phyloP scores from a whole-genome alignment of 2,797 vertebrate species.

The Mycteria americana region DNA sequence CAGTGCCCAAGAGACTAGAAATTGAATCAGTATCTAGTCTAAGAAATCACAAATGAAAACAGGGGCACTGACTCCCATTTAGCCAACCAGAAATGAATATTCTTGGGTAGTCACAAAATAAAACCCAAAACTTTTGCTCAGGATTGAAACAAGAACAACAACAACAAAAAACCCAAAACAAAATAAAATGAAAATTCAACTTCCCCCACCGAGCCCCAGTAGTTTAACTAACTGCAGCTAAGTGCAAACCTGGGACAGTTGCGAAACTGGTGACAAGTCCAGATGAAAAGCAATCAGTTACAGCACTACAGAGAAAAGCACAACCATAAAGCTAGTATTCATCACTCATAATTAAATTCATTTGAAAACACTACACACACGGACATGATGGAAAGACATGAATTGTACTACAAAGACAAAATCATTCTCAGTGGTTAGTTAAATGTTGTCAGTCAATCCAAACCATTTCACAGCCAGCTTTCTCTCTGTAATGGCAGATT shows the following conservation, averaged over 20 bases:
- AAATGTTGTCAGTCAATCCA: conserved; percentile 68
- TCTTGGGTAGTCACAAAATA: not conserved
- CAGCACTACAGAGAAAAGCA: not conserved
- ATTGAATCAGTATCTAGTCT: not conserved
- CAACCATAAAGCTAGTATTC: not conserved
- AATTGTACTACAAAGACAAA: conserved; percentile 30
- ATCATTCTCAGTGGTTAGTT: conserved; percentile 47
- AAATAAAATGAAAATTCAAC: not conserved
- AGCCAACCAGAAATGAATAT: not conserved
- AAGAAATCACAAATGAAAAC: not conserved
- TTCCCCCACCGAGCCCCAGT: not conserved
- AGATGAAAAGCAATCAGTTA: not conserved
- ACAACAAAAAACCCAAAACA: not conserved
- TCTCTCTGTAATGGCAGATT: conserved; percentile 64
- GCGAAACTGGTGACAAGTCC: not conserved
- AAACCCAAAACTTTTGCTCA: not conserved
- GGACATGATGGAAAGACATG: conserved; percentile 2
- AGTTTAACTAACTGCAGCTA: not conserved
- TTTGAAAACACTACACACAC: conserved; percentile 3
- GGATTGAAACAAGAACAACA: not conserved
- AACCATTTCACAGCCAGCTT: conserved; percentile 56
- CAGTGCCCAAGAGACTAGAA: not conserved
- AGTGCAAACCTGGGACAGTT: not conserved
- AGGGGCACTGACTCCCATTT: not conserved
- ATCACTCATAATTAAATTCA: conserved; percentile 19